phyloP scores from a whole-genome alignment of 2,797 vertebrate species.

The Microctenopoma steveboyesi region DNA sequence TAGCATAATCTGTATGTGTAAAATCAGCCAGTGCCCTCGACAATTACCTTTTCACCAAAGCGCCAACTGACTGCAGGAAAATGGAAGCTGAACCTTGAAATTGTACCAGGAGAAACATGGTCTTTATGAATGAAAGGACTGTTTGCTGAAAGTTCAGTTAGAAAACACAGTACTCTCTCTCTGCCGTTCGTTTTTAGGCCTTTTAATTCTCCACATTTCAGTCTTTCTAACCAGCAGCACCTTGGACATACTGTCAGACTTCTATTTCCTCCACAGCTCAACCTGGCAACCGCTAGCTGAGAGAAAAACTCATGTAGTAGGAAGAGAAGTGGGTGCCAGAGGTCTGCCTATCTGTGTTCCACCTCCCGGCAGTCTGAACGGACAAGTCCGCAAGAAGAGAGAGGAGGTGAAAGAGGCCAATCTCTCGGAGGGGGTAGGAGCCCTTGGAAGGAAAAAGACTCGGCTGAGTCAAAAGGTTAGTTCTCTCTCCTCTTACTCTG shows the following conservation, averaged over 20 bases:
- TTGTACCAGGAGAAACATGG: too few species aligned
- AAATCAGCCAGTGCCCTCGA: too few species aligned
- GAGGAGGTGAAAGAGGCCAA: conserved; percentile 28
- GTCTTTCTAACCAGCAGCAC: neutral
- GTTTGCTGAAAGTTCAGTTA: too few species aligned
- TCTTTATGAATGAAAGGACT: too few species aligned
- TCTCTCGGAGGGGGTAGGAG: neutral
- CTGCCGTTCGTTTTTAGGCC: too few species aligned
- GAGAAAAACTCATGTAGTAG: neutral
- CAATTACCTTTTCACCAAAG: too few species aligned
- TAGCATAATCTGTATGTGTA: too few species aligned
- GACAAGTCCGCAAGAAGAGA: conserved; percentile 10
- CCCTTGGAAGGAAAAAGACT: conserved; percentile 7
- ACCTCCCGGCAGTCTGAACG: conserved; percentile 9
- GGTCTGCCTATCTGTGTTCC: conserved; percentile 13
- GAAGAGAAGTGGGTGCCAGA: conserved; percentile 12
- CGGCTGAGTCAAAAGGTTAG: conserved; percentile 10
- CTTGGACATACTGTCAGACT: neutral
- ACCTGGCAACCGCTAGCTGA: neutral
- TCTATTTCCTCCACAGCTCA: neutral
- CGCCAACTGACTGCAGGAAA: too few species aligned
- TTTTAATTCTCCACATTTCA: neutral
- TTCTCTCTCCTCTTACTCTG: conserved; percentile 12
- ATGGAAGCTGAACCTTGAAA: too few species aligned
- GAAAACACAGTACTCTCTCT: too few species aligned